Evolutionary conservation across 2,888 invertebrate species (phyloP), one percentile per base, ranked within the genome.

Genomic region (Phasia obesa): DNA sequence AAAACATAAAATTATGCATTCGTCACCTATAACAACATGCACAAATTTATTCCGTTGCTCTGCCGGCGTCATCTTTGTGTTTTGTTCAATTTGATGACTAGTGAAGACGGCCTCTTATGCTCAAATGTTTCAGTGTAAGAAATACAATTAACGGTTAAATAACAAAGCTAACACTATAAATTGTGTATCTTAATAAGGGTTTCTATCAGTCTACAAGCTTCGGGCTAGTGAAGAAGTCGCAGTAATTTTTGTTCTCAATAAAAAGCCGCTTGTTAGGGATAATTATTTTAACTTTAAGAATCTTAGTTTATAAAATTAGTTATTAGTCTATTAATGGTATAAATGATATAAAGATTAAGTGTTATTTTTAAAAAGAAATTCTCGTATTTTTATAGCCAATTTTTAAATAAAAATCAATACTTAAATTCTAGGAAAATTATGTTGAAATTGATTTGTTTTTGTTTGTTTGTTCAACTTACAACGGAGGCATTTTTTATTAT

Each of bases 401-500:
- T 71, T 60, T 49, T 38, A 57, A 53, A 57, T 51, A n/a, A 51
- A 49, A 57, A 35, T 49, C 49, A 64, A 44, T 67, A 80, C 79
- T 80, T 80, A 80, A 65, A 38, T 21, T 67, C 79, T 80, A 79
- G 47, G 2, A 60, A 69, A 74, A 42, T 59, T 42, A 59, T 49
- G 23, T 38, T 35, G n/a, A 55, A 53, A 62, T 47, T 25, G n/a
- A 57, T 23, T 60, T 49, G n/a, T 67, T 44, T 67, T 31, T 67
- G 19, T 49, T 17, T 75, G 35, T 53, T 69, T 19, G 35, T 71
- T 65, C 6, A 55, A 57, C 62, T 73, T 49, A 84, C 88, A 86
- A 87, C 89, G 88, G 87, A 87, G 89, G 88, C 88, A 89, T 88
- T 88, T 88, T 86, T 71, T 19, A 42, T 44, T 21, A 31, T 51